These are phyloP conservation scores for Ellobius talpinus DNA, from an alignment of 2,113 vertebrate species.

Conservation along the genomic window DNA sequence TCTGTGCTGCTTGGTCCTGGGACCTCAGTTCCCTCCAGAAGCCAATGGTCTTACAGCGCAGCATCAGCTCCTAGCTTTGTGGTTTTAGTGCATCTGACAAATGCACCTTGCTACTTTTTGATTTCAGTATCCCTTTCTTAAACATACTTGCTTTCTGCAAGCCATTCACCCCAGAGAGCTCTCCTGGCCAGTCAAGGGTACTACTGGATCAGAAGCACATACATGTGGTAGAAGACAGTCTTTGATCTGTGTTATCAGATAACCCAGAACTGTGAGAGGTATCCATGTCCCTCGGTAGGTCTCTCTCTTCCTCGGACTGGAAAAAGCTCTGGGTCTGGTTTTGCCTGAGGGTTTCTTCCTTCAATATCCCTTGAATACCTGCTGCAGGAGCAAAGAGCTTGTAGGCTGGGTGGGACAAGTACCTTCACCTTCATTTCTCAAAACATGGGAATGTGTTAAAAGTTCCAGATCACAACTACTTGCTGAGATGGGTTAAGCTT, in stretches of 20 bases:
- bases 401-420: rapidly evolving
- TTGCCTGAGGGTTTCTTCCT: rapidly evolving
- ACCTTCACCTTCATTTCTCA: rapidly evolving
- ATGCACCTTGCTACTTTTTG: rapidly evolving
- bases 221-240: rapidly evolving
- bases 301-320: rapidly evolving
- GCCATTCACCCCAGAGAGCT: rapidly evolving
- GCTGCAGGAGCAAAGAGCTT: too few species aligned
- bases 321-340: background rate
- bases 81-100: rapidly evolving
- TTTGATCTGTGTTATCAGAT: background rate
- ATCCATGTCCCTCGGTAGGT: rapidly evolving
- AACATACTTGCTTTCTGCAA: background rate
- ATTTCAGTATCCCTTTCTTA: rapidly evolving
- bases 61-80: rapidly evolving
- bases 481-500: rapidly evolving
- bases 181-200: rapidly evolving
- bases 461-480: rapidly evolving
- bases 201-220: rapidly evolving
- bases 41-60: rapidly evolving
- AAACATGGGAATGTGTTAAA: rapidly evolving
- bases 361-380: rapidly evolving
- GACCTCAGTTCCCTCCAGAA: rapidly evolving
- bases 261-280: background rate
- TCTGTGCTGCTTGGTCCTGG: background rate